Evolutionary conservation across 2,888 invertebrate species (phyloP).

Genomic region (Drosophila recens): DNA sequence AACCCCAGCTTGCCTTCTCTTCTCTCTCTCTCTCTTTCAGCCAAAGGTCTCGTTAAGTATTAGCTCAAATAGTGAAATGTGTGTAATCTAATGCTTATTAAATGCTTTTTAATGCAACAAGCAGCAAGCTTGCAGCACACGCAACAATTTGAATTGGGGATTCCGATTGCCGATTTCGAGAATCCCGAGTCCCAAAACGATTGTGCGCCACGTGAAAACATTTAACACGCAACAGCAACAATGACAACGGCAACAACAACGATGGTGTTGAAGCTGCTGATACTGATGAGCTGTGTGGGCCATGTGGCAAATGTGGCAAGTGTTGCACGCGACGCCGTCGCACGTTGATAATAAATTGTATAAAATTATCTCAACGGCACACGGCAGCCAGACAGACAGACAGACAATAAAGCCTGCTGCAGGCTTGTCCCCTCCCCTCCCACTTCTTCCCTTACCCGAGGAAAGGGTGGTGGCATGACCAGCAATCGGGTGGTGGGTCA

Average conservation of each 20-base stretch:
- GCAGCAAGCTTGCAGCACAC: conserved; percentile 32
- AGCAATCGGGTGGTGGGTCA: conserved; percentile 69
- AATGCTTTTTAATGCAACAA: conserved; percentile 76
- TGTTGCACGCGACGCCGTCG: conserved; percentile 75
- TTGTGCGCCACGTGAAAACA: conserved; percentile 65
- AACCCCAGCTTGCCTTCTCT: conserved; percentile 11
- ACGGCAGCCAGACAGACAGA: conserved; percentile 55
- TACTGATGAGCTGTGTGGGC: conserved; percentile 62
- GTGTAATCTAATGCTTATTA: conserved; percentile 80
- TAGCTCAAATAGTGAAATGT: conserved; percentile 33
- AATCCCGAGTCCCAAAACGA: conserved; percentile 17
- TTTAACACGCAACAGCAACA: conserved; percentile 67
- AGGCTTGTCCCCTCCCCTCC: background rate
- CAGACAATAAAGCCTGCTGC: conserved; percentile 2
- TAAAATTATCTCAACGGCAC: conserved; percentile 75
- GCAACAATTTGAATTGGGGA: conserved; percentile 42
- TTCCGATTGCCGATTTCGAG: conserved; percentile 35
- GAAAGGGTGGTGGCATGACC: conserved; percentile 35
- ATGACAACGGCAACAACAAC: background rate
- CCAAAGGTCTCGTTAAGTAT: conserved; percentile 9
- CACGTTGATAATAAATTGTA: conserved; percentile 77
- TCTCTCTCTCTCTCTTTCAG: background rate
- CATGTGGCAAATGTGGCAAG: conserved; percentile 78
- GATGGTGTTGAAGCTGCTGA: conserved; percentile 44
- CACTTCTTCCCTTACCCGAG: background rate